Evolutionary conservation across 2,113 vertebrate genomes (phyloP), one percentile per base, ranked within the genome.

Genomic region (Setophaga petechia): DNA sequence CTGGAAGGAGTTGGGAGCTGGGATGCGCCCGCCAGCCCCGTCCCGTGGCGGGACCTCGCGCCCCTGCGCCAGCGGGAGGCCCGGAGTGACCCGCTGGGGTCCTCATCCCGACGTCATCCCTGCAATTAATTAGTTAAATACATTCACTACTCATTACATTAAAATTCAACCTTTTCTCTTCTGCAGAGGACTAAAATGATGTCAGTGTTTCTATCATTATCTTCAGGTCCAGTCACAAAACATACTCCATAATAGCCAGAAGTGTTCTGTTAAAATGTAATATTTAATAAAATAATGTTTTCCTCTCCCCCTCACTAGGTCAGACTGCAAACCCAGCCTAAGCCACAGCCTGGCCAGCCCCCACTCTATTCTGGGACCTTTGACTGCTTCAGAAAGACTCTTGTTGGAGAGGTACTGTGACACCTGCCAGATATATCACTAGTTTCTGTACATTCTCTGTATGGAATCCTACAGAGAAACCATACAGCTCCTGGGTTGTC

Each of bases 371-470:
- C 97, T 22, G 99, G 99, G 63, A 99, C 99, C 63, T 97, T 99
- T 24, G 99, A 99, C 97, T 99, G 99, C 95, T 99, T 99, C 94
- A 98, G 94, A 91, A 99, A 99, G 97, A 99, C 99, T 41, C 96
- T 99, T 15, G 79, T 98, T 76, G 97, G 98, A 98, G 99, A 99
- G 99, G 99, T 99, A 98, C 71, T 23, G 74, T 51, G 62, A 4
- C 6, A 43, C 43, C 54, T 79, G 74, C 85, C 93, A 92, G 41
- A 73, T 58, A 3, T 5, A n/a, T 35, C 74, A 35, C 8, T 55
- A 84, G 55, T 58, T 94, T 47, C 67, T 47, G 13, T 62, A 3
- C 0, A 20, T 20, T 44, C 18, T 44, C 18, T 44, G 18, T 44
- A 18, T 44, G 44, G 49, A 84, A 89, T 25, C 23, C 57, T 59